Evolutionary conservation across 2,113 vertebrate species (phyloP).

Genomic region (Esox niger): DNA sequence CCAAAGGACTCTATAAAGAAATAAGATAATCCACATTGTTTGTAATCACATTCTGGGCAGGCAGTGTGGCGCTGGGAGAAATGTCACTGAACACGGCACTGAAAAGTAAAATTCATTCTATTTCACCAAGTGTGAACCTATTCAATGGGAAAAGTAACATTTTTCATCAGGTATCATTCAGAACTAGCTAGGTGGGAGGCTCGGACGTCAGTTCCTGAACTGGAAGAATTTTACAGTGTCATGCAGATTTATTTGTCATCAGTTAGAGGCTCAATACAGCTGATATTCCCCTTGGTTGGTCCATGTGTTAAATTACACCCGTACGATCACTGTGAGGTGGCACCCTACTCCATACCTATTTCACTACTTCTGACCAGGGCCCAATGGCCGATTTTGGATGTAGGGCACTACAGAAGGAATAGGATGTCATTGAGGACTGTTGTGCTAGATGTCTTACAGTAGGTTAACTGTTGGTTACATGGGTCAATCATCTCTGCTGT

Average conservation of each 20-base stretch:
- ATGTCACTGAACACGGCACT: neutral
- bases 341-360: no score
- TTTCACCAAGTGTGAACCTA: neutral
- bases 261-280: conserved; percentile 18
- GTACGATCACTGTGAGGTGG: no score
- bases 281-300: no score
- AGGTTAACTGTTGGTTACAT: no score
- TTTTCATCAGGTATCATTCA: neutral
- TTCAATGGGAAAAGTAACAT: neutral
- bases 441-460: no score
- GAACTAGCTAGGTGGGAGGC: neutral
- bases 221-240: conserved; percentile 25
- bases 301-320: no score
- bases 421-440: no score
- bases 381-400: no score
- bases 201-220: neutral
- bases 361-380: no score
- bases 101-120: neutral
- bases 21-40: neutral
- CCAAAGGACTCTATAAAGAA: no score
- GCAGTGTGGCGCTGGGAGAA: neutral
- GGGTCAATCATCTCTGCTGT: conserved; percentile 12
- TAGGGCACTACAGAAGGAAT: no score
- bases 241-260: conserved; percentile 22
- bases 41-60: neutral